Evolutionary conservation across 2,797 vertebrate genomes (phyloP), one percentile per base, ranked within the genome.

Genomic region (Geotrypetes seraphini): DNA sequence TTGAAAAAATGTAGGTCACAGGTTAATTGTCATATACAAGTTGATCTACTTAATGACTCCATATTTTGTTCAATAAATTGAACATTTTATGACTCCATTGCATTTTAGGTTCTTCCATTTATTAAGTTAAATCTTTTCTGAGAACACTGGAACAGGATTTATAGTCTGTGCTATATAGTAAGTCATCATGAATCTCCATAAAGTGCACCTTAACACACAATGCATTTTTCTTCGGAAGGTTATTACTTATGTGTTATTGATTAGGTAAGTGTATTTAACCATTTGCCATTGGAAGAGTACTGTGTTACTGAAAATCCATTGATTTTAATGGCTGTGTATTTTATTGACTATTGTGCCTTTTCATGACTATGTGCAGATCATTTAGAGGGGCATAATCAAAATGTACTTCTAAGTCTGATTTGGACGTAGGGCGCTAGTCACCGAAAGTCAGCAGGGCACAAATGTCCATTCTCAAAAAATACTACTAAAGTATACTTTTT

Each of bases 241-340:
- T 67, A 51, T 76, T 79, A 31, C 3, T 50, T 42, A 9, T 18
- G 54, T 61, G 35, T 39, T 76, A 81, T 75, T 68, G 74, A 84
- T 78, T 66, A 60, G 31, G n/a, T 17, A 28, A 52, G 43, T 57
- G 6, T 42, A 40, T 75, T 75, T 75, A 72, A 66, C 50, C 65
- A 22, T 39, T 42, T 31, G 11, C 36, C 31, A 57, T 54, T 50
- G 47, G 50, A 66, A 67, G 49, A 45, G 41, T 57, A 41, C 49
- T 25, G 55, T 64, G 44, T 50, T 64, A 62, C 63, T 54, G 65
- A 63, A 69, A 72, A 41, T 45, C 19, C 45, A 71, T 74, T 69
- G 68, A 81, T 81, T 78, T 47, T 31, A 43, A 29, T 22, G 43
- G 35, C 50, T 64, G 58, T 72, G 45, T 60, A 67, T 63, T 67